Conservation (phyloP, 2,888 invertebrate species). For the Drosophila limbata region DNA sequence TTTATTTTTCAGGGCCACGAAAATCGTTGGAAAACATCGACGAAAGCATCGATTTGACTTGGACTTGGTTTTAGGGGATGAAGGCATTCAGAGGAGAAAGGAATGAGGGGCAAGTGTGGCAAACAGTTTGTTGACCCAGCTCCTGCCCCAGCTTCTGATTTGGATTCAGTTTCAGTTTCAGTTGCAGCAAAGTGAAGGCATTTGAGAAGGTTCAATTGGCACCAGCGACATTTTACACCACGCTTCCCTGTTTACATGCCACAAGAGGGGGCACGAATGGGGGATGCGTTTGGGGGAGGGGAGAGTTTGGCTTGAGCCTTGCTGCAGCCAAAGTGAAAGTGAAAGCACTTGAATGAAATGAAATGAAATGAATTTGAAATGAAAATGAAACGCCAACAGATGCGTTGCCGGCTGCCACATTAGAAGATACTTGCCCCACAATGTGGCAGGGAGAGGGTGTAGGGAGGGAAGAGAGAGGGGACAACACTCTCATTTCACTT, state of each 20-base stretch:
- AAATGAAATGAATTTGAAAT: conserved; percentile 65
- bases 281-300: conserved; percentile 8
- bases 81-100: background rate
- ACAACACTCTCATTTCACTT: conserved; percentile 35
- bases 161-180: background rate
- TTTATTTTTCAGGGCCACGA: conserved; percentile 32
- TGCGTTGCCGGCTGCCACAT: conserved; percentile 54
- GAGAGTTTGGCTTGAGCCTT: conserved; percentile 19
- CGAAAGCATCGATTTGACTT: conserved; percentile 34
- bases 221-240: conserved; percentile 76
- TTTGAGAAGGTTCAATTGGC: conserved; percentile 72
- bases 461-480: background rate
- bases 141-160: conserved; percentile 20
- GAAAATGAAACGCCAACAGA: conserved; percentile 75
- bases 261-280: conserved; percentile 20
- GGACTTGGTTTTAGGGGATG: conserved; percentile 41
- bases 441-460: background rate
- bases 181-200: conserved; percentile 26
- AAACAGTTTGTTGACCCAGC: conserved; percentile 73
- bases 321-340: conserved; percentile 60
- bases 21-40: conserved; percentile 27
- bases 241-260: conserved; percentile 70
- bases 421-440: conserved; percentile 32
- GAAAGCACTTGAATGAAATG: conserved; percentile 72
- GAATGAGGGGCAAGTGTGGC: conserved; percentile 11